phyloP scores from a whole-genome alignment of 1,140 invertebrate genomes.

The Bathynomus jamesi region DNA sequence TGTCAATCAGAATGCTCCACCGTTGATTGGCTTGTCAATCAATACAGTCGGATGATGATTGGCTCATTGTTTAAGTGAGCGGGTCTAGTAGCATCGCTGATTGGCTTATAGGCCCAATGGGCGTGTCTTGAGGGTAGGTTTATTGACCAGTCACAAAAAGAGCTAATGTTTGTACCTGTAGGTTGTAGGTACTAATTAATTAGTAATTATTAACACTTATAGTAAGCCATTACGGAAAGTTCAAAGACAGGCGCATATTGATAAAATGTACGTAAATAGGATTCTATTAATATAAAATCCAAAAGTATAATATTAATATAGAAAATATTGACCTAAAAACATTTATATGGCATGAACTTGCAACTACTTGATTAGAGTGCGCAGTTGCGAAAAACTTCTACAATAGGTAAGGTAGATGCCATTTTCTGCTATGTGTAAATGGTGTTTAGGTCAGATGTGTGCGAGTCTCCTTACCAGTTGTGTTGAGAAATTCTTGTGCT shows the following conservation, averaged over 20 bases:
- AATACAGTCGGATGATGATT: conserved; percentile 20
- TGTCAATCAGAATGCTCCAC: neutral
- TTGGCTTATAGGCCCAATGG: conserved; percentile 13
- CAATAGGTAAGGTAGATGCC: neutral
- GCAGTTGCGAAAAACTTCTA: neutral
- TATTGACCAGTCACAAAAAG: conserved; percentile 29
- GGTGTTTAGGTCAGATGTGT: neutral
- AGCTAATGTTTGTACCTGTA: conserved; percentile 11
- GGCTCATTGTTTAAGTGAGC: conserved; percentile 19
- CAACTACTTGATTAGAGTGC: no score
- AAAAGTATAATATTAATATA: no score
- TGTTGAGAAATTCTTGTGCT: neutral
- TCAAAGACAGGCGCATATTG: no score
- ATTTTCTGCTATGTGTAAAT: neutral
- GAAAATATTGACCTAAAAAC: no score
- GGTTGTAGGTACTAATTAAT: no score
- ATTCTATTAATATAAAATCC: no score
- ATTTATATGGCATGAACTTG: no score
- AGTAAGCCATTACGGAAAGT: no score
- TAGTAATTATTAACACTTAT: no score
- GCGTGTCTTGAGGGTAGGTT: conserved; percentile 22
- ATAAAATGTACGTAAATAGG: no score
- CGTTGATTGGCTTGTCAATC: conserved; percentile 23
- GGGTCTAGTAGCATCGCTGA: conserved; percentile 16
- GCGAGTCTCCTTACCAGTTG: neutral